phyloP scores from a whole-genome alignment of 2,888 invertebrate genomes.

The Idaea dimidiata region DNA sequence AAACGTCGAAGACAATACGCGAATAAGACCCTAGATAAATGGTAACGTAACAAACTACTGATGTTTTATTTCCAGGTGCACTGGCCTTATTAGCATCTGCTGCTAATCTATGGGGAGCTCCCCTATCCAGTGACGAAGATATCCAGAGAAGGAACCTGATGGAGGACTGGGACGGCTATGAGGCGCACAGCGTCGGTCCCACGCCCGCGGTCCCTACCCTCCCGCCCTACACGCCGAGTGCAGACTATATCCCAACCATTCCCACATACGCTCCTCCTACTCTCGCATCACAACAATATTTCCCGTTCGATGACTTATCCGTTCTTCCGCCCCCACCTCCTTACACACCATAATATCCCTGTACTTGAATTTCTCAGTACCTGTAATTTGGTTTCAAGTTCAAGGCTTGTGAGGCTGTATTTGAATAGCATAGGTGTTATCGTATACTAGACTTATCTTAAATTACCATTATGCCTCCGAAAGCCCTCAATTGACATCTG shows the following conservation, averaged over 20 bases:
- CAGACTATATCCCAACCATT: slow-evolving; percentile 55
- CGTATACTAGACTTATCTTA: background rate
- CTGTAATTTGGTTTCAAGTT: slow-evolving; percentile 5
- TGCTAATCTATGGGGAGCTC: slow-evolving; percentile 83
- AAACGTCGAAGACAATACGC: background rate
- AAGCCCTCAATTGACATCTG: no score
- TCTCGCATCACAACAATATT: slow-evolving; percentile 68
- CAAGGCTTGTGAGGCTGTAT: slow-evolving; percentile 27
- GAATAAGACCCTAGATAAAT: no score
- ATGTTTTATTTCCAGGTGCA: slow-evolving; percentile 73
- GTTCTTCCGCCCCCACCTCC: slow-evolving; percentile 77
- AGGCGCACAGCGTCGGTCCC: slow-evolving; percentile 81
- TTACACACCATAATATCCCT: slow-evolving; percentile 65
- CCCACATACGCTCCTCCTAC: slow-evolving; percentile 62
- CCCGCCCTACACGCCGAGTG: slow-evolving; percentile 82
- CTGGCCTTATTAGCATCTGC: slow-evolving; percentile 85
- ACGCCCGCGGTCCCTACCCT: slow-evolving; percentile 79
- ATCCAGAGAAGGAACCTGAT: slow-evolving; percentile 79
- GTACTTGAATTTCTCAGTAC: slow-evolving; percentile 19
- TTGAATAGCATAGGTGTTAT: slow-evolving; percentile 7
- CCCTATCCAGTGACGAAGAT: slow-evolving; percentile 69
- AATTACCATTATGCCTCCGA: background rate
- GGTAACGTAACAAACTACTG: background rate
- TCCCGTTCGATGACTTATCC: slow-evolving; percentile 73
- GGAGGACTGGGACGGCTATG: slow-evolving; percentile 83